Conservation (phyloP, 2,797 vertebrate genomes). For the Malurus splendens region DNA sequence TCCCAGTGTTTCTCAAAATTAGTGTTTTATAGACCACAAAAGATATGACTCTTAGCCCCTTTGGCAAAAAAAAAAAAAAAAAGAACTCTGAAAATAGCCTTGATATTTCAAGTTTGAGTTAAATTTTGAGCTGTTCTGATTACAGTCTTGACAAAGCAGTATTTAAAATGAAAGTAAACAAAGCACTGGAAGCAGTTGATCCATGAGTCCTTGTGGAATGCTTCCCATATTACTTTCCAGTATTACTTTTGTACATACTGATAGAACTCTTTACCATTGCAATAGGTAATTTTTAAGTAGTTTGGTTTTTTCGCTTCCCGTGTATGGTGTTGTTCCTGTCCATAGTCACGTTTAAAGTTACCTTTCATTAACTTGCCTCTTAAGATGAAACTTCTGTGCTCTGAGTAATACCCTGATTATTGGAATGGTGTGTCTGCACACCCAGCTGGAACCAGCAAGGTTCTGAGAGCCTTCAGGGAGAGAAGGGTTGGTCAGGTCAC, state of each 20-base stretch:
- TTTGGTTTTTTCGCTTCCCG: not conserved
- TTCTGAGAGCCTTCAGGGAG: not conserved
- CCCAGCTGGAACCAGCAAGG: not conserved
- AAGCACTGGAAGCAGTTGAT: not conserved
- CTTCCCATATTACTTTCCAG: not conserved
- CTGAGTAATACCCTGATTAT: fast-evolving
- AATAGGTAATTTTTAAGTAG: not conserved
- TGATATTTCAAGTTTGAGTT: not conserved
- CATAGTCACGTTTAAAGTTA: not conserved
- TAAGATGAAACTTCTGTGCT: not conserved
- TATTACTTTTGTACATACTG: not conserved
- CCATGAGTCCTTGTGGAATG: not conserved
- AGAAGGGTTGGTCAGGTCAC: not conserved
- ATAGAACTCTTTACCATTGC: not conserved
- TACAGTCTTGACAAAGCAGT: not conserved
- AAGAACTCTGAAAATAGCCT: not conserved
- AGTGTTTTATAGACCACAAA: not conserved
- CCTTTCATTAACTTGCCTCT: not conserved
- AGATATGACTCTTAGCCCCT: not conserved
- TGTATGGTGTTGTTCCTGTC: not conserved
- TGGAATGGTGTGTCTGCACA: fast-evolving
- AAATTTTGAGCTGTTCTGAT: not conserved
- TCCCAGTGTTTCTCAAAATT: not conserved
- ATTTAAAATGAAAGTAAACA: not conserved
- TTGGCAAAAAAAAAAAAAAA: not conserved